Base-by-base conservation (phyloP, 2,113 vertebrate genomes). In the Cariama cristata region DNA sequence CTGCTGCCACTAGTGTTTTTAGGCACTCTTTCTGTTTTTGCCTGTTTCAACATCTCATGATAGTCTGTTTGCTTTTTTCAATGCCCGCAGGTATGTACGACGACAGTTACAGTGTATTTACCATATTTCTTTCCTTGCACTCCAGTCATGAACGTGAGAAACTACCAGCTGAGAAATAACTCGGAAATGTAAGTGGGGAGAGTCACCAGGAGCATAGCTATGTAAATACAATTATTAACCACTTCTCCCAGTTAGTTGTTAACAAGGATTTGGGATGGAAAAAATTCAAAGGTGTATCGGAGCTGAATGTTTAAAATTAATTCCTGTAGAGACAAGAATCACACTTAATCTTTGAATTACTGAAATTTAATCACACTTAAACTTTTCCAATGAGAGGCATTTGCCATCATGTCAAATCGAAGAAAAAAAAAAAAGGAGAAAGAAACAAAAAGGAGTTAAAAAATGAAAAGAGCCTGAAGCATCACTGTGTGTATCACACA, bases 81-180 rank as follows among this genome's bases (percentile, higher is more conserved):
- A 75, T 67, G 23, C 77, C 73, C 88, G 50, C 86, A 97, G 91
- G 40, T 96, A 42, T 79, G 83, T 71, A 84, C 27, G 0, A 74
- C 50, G 12, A 89, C 90, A 33, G 10, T 89, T 49, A 91, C 83
- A 6, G 58, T 86, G 9, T 96, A 96, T 67, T 73, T 97, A 45
- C 94, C 84, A 0, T 86, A 80, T 87, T 97, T 98, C 82, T 97
- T 97, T 87, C 72, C 86, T n/a, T 98, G 88, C 42, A 90, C 66
- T 40, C 69, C 77, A 47, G 63, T 92, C 66, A 21, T 21, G 26
- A 85, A 53, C 8, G 4, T 60, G 64, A 73, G 47, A 92, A 62
- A 47, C 33, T 50, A 40, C 32, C 73, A 86, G 64, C 62, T 49
- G n/a, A 67, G 74, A 75, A 97, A 93, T 60, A 94, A 30, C 52